A percentile compares a stretch with the other conserved stretches of the same genome.
phyloP scores from a whole-genome alignment of 1,140 invertebrate genomes.

The Ooceraea biroi region DNA sequence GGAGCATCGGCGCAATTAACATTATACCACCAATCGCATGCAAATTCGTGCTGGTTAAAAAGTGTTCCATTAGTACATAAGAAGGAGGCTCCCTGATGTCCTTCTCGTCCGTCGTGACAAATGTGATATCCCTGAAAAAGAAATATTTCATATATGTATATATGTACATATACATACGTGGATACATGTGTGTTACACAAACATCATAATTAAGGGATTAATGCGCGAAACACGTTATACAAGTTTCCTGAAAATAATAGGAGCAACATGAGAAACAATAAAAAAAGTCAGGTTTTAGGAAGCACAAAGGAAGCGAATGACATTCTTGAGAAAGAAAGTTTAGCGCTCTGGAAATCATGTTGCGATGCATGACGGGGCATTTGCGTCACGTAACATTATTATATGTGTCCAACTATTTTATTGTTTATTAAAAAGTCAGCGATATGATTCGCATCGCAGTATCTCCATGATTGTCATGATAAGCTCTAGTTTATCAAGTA shows the following conservation, averaged over 20 bases:
- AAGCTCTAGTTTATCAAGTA: not conserved
- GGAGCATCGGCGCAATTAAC: constrained; percentile 92
- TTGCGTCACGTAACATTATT: constrained; percentile 53
- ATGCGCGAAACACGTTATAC: constrained; percentile 22
- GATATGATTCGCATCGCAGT: not conserved
- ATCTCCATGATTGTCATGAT: not conserved
- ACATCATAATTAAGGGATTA: constrained; percentile 25
- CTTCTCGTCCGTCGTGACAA: constrained; percentile 93
- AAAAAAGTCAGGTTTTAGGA: constrained; percentile 30
- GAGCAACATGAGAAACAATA: constrained; percentile 37
- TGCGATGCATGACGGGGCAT: constrained; percentile 68
- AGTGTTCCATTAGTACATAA: constrained; percentile 95
- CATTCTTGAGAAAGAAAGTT: constrained; percentile 77
- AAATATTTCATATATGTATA: not conserved
- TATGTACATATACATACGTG: not conserved
- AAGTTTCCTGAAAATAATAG: constrained; percentile 60
- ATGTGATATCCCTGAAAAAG: constrained; percentile 91
- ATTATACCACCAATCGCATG: constrained; percentile 98
- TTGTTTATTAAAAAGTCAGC: not conserved
- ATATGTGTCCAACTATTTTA: constrained; percentile 11
- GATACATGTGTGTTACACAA: constrained; percentile 22
- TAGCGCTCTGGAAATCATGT: constrained; percentile 63
- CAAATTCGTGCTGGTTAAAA: constrained; percentile 95
- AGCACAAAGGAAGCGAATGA: constrained; percentile 74
- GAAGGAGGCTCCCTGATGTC: constrained; percentile 92